phyloP scores from a whole-genome alignment of 2,797 vertebrate genomes.

The Crenichthys baileyi region DNA sequence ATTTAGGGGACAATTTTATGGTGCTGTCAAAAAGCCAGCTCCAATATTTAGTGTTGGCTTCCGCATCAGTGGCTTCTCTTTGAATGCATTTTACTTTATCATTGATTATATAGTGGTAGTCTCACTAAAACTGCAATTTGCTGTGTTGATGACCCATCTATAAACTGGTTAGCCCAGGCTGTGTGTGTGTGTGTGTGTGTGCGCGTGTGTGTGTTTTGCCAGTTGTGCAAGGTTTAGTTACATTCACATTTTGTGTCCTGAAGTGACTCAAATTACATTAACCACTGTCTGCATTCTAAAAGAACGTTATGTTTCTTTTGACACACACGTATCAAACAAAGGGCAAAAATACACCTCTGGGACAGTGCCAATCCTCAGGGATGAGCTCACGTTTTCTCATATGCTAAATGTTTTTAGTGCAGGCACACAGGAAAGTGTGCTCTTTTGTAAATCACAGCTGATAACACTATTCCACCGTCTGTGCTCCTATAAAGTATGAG shows the following conservation, averaged over 20 bases:
- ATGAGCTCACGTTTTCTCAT: constrained; percentile 28
- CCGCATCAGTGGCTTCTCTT: constrained; percentile 21
- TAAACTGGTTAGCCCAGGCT: constrained; percentile 27
- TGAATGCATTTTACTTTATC: constrained; percentile 43
- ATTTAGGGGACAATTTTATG: constrained; percentile 53
- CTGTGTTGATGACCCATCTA: constrained; percentile 60
- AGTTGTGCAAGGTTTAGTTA: constrained; percentile 21
- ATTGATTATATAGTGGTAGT: constrained; percentile 34
- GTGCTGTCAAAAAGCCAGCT: constrained; percentile 52
- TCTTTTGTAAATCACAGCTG: constrained; percentile 14
- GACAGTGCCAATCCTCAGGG: constrained; percentile 35
- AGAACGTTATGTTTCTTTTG: constrained; percentile 39
- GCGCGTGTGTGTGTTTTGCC: background rate
- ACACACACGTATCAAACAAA: constrained; percentile 24
- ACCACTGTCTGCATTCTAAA: constrained; percentile 40
- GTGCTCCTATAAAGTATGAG: constrained; percentile 34
- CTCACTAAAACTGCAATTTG: constrained; percentile 35
- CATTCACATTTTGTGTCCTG: constrained; percentile 31
- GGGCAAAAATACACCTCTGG: constrained; percentile 27
- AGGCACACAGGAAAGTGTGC: background rate
- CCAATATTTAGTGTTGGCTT: constrained; percentile 31
- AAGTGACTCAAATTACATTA: constrained; percentile 47
- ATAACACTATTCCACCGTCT: constrained; percentile 35
- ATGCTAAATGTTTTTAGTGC: constrained; percentile 22
- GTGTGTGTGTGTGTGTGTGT: no score